Evolutionary conservation across 2,888 invertebrate species (phyloP), one percentile per base, ranked within the genome.

Genomic region (Syrista parreyssii): DNA sequence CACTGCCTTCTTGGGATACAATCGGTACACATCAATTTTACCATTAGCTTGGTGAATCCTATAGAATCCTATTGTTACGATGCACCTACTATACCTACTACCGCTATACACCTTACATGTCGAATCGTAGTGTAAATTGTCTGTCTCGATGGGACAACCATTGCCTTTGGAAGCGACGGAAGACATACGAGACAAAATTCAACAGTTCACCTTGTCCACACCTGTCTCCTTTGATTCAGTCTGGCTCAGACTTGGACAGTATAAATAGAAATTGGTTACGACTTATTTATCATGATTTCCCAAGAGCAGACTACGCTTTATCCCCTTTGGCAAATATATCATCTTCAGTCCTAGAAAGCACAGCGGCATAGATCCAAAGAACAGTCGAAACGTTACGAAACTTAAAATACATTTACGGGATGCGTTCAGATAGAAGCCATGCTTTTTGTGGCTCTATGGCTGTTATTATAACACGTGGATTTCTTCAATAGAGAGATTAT

Each of bases 111-210:
- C 86, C 85, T 86, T 81, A 83, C 84, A 84, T 83, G 84, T 81
- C 85, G 85, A 88, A 84, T 85, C 79, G 81, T 80, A 85, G 80
- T 83, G 83, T 86, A 83, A 83, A 86, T 86, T 83, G 85, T 85
- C 85, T 84, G 84, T 81, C 77, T 36, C 72, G 76, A 80, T 82
- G 55, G 55, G 55, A 23, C 55, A 80, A 80, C 80, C 74, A 78
- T 81, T 79, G 78, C 81, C 83, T 83, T 84, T 85, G 79, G 82
- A 83, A 81, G 82, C 82, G 77, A 75, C 82, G 83, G 86, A 88
- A 91, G 90, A 91, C 88, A 86, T 87, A 90, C 90, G 88, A 86
- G 88, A 78, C 77, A 85, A 85, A 87, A 90, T 89, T 89, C 88
- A 88, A 85, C 82, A 81, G 81, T 83, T 82, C 86, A 87, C 87